Percentiles rank a stretch among this genome's conserved stretches.
Evolutionary conservation across 1,140 invertebrate species (phyloP).

Genomic region (Heliconius melpomene): DNA sequence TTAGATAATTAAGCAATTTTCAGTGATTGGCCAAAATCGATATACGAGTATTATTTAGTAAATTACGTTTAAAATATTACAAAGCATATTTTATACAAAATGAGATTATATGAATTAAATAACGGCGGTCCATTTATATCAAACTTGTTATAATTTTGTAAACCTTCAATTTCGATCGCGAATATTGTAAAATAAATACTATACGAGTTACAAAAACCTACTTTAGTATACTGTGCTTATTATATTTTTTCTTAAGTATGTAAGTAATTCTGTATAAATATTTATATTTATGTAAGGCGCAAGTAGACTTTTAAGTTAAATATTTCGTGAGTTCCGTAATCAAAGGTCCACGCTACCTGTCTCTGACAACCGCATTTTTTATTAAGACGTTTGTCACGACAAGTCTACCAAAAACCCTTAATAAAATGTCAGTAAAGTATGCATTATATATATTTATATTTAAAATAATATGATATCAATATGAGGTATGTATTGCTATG

Average conservation of each 20-base stretch:
- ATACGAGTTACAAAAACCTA: not conserved
- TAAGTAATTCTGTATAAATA: not conserved
- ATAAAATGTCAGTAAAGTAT: no score
- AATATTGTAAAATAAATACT: not conserved
- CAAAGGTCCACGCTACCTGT: not conserved
- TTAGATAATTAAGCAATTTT: conserved; percentile 4
- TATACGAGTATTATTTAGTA: not conserved
- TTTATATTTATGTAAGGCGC: not conserved
- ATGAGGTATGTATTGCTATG: no score
- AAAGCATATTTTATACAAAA: no score
- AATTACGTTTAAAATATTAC: not conserved
- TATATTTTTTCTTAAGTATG: not conserved
- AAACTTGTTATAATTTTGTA: not conserved
- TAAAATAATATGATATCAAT: no score
- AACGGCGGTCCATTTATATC: no score
- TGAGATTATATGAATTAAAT: no score
- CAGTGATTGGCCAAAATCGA: not conserved
- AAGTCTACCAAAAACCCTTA: no score
- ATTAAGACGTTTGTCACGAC: not conserved
- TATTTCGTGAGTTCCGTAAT: conserved; percentile 1
- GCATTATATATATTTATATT: no score
- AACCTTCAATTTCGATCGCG: not conserved
- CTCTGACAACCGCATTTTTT: not conserved
- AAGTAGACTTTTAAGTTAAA: not conserved
- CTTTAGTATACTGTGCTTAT: not conserved